Evolutionary conservation across 2,888 invertebrate species (phyloP).

Genomic region (Drosophila diplacantha): DNA sequence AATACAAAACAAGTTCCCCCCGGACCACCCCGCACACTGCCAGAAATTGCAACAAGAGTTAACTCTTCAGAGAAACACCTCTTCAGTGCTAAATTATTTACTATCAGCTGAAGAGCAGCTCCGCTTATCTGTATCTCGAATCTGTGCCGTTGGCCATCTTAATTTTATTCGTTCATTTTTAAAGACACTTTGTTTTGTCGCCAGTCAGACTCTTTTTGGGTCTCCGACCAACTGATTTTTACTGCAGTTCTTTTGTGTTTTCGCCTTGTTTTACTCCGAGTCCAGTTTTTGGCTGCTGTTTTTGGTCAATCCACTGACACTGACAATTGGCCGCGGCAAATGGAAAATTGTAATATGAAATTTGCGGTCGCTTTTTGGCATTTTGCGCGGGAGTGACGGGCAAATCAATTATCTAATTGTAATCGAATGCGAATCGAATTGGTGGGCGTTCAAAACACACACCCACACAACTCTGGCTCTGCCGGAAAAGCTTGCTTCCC

Average conservation of each 20-base stretch:
- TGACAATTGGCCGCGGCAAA: conserved; percentile 48
- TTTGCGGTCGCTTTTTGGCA: conserved; percentile 16
- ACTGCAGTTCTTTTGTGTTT: conserved; percentile 37
- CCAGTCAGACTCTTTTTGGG: conserved; percentile 57
- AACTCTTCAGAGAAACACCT: neutral
- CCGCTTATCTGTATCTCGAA: conserved; percentile 6
- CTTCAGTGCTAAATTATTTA: neutral
- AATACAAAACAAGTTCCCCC: conserved; percentile 58
- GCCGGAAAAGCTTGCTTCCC: neutral
- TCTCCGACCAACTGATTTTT: conserved; percentile 54
- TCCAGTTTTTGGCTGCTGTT: conserved; percentile 44
- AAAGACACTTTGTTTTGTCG: conserved; percentile 60
- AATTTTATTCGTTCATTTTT: conserved; percentile 55
- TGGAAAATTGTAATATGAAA: conserved; percentile 63
- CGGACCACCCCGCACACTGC: neutral
- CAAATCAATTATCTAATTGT: conserved; percentile 63
- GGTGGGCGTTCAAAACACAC: conserved; percentile 6
- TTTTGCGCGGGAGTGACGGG: conserved; percentile 24
- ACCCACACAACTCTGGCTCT: neutral
- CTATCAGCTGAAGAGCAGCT: neutral
- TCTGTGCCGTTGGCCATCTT: conserved; percentile 30
- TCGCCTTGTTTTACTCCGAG: neutral
- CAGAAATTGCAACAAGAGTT: conserved; percentile 34
- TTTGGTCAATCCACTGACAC: conserved; percentile 59
- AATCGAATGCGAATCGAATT: conserved; percentile 37